phyloP scores from a whole-genome alignment of 2,888 invertebrate genomes.

The Hemaris fuciformis region DNA sequence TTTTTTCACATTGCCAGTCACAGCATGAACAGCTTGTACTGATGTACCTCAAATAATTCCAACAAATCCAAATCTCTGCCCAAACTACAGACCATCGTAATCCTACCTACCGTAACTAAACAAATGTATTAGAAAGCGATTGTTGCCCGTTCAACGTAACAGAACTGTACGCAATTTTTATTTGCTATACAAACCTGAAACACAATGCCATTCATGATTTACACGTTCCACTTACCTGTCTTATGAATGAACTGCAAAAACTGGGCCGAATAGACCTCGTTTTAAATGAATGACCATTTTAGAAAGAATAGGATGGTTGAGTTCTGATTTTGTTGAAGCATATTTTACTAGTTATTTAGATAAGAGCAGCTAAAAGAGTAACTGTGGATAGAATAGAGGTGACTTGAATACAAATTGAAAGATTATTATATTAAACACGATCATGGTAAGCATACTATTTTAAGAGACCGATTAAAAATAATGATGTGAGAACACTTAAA shows the following conservation, averaged over 20 bases:
- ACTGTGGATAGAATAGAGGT: not conserved
- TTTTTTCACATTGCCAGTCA: not conserved
- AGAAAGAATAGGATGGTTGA: not conserved
- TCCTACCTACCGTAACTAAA: conserved; percentile 10
- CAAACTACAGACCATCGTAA: not conserved
- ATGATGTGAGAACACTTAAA: too few relatives aligned
- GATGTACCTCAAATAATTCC: not conserved
- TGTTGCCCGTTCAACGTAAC: not conserved
- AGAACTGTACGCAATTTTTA: conserved; percentile 11
- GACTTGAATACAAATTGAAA: not conserved
- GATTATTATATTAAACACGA: not conserved
- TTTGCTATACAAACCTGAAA: conserved; percentile 27
- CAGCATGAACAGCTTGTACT: too few relatives aligned
- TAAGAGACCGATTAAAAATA: not conserved
- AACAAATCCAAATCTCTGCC: not conserved
- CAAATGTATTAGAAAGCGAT: conserved; percentile 16
- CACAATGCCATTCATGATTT: conserved; percentile 35
- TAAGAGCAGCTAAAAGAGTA: not conserved
- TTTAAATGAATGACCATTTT: not conserved
- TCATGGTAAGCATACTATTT: not conserved
- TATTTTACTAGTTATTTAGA: too few relatives aligned
- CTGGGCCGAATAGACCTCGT: not conserved
- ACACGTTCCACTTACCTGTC: conserved; percentile 29
- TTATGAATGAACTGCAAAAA: conserved; percentile 13
- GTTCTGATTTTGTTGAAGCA: not conserved